Conservation (phyloP, 2,113 vertebrate species). For the Brachirus orientalis region DNA sequence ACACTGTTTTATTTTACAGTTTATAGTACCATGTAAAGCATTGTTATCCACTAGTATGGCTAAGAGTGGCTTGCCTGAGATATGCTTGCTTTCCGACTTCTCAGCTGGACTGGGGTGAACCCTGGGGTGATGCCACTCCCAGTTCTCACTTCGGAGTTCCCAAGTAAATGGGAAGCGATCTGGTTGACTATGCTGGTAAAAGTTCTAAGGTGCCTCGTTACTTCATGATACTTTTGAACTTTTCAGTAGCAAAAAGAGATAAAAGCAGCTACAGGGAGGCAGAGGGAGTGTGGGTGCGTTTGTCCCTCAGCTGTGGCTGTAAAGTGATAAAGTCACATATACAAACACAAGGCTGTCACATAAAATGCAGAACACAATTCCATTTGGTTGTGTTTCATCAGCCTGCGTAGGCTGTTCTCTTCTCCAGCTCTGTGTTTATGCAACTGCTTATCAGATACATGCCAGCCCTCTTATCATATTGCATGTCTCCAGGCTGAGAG, state of each 20-base stretch:
- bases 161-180: background rate
- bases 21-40: too few relatives aligned
- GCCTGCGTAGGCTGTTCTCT: slow-evolving; percentile 53
- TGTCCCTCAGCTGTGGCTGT: slow-evolving; percentile 14
- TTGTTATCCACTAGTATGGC: too few relatives aligned
- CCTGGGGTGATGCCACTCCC: too few relatives aligned
- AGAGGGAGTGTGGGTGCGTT: slow-evolving; percentile 26
- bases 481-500: slow-evolving; percentile 64
- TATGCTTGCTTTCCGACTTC: too few relatives aligned
- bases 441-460: slow-evolving; percentile 63
- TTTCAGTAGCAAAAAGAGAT: slow-evolving; percentile 1
- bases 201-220: slow-evolving; percentile 7
- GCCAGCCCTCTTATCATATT: slow-evolving; percentile 61
- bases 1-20: too few relatives aligned
- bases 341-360: slow-evolving; percentile 30
- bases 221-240: slow-evolving; percentile 21
- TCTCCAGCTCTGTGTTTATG: slow-evolving; percentile 55
- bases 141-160: too few relatives aligned
- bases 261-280: background rate
- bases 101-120: too few relatives aligned
- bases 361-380: slow-evolving; percentile 14
- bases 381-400: slow-evolving; percentile 58
- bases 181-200: background rate
- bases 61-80: too few relatives aligned
- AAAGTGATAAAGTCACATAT: slow-evolving; percentile 31